phyloP scores from a whole-genome alignment of 2,888 invertebrate species.

The Drosophila differens region DNA sequence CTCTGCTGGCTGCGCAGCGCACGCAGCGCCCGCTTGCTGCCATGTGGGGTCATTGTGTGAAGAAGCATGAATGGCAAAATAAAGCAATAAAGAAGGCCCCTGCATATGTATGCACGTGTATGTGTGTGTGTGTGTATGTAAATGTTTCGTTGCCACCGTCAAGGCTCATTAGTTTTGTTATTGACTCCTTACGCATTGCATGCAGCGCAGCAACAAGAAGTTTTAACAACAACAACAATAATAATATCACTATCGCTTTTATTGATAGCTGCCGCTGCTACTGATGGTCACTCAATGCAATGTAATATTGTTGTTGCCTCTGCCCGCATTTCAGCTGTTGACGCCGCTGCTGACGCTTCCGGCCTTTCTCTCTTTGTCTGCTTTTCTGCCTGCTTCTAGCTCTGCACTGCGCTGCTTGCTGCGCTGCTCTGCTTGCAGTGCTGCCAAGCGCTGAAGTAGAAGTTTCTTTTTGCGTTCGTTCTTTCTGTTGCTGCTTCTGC shows the following conservation, averaged over 20 bases:
- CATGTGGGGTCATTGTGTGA: constrained; percentile 79
- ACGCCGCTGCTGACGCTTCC: constrained; percentile 52
- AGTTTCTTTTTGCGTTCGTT: constrained; percentile 54
- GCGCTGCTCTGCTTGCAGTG: constrained; percentile 23
- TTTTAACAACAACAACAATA: constrained; percentile 34
- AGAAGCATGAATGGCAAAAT: constrained; percentile 74
- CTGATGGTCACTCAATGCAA: constrained; percentile 63
- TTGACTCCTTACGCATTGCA: constrained; percentile 69
- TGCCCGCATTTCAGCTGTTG: constrained; percentile 74
- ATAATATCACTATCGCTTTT: constrained; percentile 70
- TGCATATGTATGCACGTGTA: constrained; percentile 15
- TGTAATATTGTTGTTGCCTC: constrained; percentile 53
- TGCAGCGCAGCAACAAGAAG: constrained; percentile 21
- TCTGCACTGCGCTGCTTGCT: constrained; percentile 10
- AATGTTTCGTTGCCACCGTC: constrained; percentile 56
- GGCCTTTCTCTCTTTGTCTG: constrained; percentile 59
- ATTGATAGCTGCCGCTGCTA: constrained; percentile 71
- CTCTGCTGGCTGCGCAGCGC: constrained; percentile 1
- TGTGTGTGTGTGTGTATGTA: not conserved
- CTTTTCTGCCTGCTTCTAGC: constrained; percentile 15
- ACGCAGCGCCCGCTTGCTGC: constrained; percentile 52
- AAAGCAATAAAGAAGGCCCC: constrained; percentile 63
- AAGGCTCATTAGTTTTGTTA: constrained; percentile 80
- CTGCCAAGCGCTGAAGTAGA: constrained; percentile 45
- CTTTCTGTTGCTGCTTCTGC: constrained; percentile 32